These are phyloP conservation scores for Mirounga angustirostris DNA, from an alignment of 2,113 vertebrate genomes.

Conservation along the genomic window DNA sequence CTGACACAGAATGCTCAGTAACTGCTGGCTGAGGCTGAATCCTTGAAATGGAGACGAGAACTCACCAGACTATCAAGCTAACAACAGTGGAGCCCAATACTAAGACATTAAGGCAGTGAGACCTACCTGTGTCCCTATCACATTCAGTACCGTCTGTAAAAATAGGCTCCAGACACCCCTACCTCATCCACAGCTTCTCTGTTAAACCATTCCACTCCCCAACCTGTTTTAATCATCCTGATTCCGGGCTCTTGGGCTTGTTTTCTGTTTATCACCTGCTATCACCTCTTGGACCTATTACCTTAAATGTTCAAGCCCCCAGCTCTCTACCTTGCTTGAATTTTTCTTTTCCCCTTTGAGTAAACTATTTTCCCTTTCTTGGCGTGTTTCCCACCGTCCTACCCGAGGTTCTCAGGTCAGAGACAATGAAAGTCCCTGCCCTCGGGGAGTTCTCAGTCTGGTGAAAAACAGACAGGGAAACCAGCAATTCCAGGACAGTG, in stretches of 20 bases:
- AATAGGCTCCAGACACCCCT: not conserved
- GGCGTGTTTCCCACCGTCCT: not conserved
- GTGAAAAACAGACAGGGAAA: not conserved
- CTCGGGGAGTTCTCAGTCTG: not conserved
- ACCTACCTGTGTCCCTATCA: not conserved
- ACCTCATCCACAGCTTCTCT: not conserved
- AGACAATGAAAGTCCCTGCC: not conserved
- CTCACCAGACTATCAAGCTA: not conserved
- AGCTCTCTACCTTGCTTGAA: constrained; percentile 8
- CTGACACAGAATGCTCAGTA: not conserved
- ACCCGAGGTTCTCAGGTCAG: not conserved
- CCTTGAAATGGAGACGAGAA: constrained; percentile 13
- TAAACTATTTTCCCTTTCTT: constrained; percentile 31
- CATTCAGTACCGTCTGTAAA: not conserved
- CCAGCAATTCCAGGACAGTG: not conserved
- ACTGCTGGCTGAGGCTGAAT: not conserved
- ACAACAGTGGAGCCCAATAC: not conserved
- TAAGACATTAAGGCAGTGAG: not conserved
- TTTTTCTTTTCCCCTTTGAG: not conserved
- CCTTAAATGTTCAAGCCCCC: not conserved
- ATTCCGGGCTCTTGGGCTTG: not conserved
- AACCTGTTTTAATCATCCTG: not conserved
- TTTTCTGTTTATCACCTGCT: not conserved
- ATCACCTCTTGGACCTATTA: not conserved
- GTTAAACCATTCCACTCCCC: not conserved